Evolutionary conservation across 2,113 vertebrate species (phyloP), one percentile per base, ranked within the genome.

Genomic region (Cathartes aura): DNA sequence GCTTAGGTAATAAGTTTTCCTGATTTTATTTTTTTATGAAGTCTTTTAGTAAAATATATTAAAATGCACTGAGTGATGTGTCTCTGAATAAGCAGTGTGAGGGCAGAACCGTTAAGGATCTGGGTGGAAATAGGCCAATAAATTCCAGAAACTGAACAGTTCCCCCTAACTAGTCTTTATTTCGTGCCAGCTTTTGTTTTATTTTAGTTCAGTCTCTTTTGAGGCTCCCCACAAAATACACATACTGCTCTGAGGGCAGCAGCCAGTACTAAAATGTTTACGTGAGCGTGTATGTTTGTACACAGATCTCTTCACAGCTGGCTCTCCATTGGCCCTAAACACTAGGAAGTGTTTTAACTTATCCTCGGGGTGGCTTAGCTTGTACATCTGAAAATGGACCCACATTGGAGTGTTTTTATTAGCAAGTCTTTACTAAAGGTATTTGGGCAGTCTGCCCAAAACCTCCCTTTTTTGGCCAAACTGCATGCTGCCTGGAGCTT

Each of bases 391-490:
- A 85, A 95, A 83, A 87, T 60, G 68, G 73, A 91, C 83, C 89
- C 95, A 91, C 83, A 75, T 15, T 59, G 60, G 34, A 94, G 48
- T 72, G 53, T 89, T 95, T 92, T 84, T 87, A 75, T 95, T 96
- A 92, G 68, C n/a, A 79, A 84, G 36, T 75, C 47, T 84, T 84
- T 75, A 63, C n/a, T 60, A 40, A 87, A 91, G n/a, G 48, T 82
- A 79, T 81, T 96, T 96, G 56, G 76, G 76, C 83, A 72, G 11
- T 58, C 47, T 79, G 64, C 76, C 89, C 24, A 29, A 67, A 84
- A 5, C 13, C 34, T 87, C 30, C 64, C 47, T 84, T 91, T 95
- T 94, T 53, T 82, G 56, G 68, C 42, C 67, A 93, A 67, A 82
- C 27, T 71, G 30, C 58, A 40, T 5, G 18, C 60, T 71, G 55